Evolutionary conservation across 2,888 invertebrate species (phyloP), one percentile per base, ranked within the genome.

Genomic region (Timema cristinae): DNA sequence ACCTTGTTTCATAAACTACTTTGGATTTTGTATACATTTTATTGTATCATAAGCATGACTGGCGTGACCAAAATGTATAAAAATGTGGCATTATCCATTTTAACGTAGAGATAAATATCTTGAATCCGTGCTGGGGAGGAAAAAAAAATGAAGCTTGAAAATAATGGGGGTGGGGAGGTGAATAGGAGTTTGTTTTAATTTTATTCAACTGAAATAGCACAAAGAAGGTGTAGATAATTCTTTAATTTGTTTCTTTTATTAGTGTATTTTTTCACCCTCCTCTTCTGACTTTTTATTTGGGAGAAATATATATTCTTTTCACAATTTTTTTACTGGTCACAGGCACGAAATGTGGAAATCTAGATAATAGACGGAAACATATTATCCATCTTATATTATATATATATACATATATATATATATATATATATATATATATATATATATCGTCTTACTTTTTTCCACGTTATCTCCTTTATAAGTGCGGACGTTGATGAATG

Each of bases 111-210:
- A 63, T 63, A 63, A 63, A 32, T 11, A 63, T 63, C 63, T 63
- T 32, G 48, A 63, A 63, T 48, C 13, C 63, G 47, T 63, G 63
- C 63, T 63, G 63, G 47, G 47, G 47, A 63, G 63, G 8, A 63
- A 63, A 63, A 63, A 63, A 32, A 4, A 54, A 54, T 13, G 54
- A 54, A 54, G 54, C 63, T 32, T 63, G 6, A 63, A 63, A 63
- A 54, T 54, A 54, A 54, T 32, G 32, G 32, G 32, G 32, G 32
- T 32, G 32, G 32, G 32, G 32, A n/a, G 32, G 32, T 32, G 32
- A 32, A 32, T 32, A 32, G 32, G 32, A 63, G 47, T 63, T 63
- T 63, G 63, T 63, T 63, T 63, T 63, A 63, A 63, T 63, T 63
- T 63, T 48, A 32, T 63, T 63, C 63, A 63, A n/a, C 13, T 11